Evolutionary conservation across 2,113 vertebrate species (phyloP).

Genomic region (Felis catus): DNA sequence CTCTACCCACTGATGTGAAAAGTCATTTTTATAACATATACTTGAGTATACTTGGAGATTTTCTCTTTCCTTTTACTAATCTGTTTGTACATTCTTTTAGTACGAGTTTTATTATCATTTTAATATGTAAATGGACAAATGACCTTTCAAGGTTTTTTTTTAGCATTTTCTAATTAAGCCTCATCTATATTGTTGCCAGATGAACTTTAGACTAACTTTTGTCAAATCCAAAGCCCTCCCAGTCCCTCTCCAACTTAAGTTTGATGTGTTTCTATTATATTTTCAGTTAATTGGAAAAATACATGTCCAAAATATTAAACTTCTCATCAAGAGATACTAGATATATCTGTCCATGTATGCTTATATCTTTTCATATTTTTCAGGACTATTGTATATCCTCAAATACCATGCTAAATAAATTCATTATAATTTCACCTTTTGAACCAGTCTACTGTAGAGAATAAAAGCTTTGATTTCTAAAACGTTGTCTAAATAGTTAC

Average conservation of each 20-base stretch:
- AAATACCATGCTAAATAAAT: background rate
- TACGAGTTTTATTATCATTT: background rate
- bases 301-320: background rate
- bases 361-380: background rate
- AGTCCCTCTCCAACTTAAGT: background rate
- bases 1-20: constrained; percentile 15
- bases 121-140: background rate
- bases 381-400: background rate
- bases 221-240: background rate
- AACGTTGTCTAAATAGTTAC: background rate
- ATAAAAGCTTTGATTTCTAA: constrained; percentile 32
- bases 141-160: background rate
- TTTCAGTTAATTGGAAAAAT: background rate
- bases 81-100: background rate
- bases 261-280: background rate
- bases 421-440: constrained; percentile 16
- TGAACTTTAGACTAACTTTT: background rate
- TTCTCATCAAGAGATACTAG: background rate
- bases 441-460: background rate
- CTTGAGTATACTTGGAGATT: background rate
- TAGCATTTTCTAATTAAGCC: constrained; percentile 16
- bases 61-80: background rate
- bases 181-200: background rate
- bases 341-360: background rate
- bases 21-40: background rate